These are phyloP conservation scores for Acipenser oxyrinchus DNA, from an alignment of 2,797 vertebrate species.

Conservation along the genomic window DNA sequence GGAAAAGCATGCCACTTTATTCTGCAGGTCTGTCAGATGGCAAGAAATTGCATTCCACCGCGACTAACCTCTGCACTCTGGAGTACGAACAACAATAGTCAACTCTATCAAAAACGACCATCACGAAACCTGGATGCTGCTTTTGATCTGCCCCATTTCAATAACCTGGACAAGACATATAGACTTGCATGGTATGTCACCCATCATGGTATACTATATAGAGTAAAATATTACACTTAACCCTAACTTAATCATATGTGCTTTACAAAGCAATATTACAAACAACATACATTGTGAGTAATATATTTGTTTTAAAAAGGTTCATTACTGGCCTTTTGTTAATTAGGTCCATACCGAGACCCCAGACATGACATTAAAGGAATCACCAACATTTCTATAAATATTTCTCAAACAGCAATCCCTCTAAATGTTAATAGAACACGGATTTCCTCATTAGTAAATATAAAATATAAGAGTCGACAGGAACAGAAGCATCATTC, in stretches of 20 bases:
- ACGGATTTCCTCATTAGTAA: conserved; percentile 8
- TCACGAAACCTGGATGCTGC: conserved; percentile 65
- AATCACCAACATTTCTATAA: no score
- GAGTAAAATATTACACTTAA: no score
- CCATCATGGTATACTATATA: not conserved
- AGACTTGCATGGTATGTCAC: not conserved
- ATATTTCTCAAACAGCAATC: not conserved
- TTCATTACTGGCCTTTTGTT: no score
- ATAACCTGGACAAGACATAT: conserved; percentile 12
- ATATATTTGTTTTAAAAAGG: no score
- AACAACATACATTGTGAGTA: no score
- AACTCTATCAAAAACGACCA: conserved; percentile 75
- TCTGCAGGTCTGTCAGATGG: conserved; percentile 82
- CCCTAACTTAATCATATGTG: no score
- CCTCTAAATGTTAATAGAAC: not conserved
- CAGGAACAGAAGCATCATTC: conserved; percentile 58
- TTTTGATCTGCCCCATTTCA: conserved; percentile 71
- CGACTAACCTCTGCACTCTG: conserved; percentile 67
- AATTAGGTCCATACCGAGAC: no score
- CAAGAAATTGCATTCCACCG: conserved; percentile 87
- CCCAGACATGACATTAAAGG: no score
- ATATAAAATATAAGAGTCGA: conserved; percentile 26
- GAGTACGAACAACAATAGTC: conserved; percentile 78
- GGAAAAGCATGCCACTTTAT: conserved; percentile 82
- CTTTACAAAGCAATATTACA: no score